phyloP scores from a whole-genome alignment of 2,888 invertebrate genomes.

The Ectemnius lituratus region DNA sequence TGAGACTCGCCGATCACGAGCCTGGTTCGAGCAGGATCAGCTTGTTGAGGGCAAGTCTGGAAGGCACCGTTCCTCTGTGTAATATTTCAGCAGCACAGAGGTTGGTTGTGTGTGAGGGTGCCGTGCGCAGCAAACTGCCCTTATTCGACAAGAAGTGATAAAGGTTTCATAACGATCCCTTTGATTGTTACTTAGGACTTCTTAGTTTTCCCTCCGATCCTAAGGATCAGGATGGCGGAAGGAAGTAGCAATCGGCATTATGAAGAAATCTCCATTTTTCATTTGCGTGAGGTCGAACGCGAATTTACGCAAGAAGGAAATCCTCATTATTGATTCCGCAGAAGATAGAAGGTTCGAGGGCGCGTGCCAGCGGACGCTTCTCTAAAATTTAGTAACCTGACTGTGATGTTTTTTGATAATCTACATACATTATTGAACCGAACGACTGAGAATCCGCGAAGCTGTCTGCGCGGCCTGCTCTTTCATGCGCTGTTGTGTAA shows the following conservation, averaged over 20 bases:
- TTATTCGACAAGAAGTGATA: constrained; percentile 87
- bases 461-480: constrained; percentile 32
- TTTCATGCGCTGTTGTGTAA: constrained; percentile 26
- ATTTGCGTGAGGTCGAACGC: constrained; percentile 19
- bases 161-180: constrained; percentile 26
- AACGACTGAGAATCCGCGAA: constrained; percentile 51
- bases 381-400: constrained; percentile 64
- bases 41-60: constrained; percentile 72
- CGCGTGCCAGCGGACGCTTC: constrained; percentile 42
- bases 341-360: neutral
- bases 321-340: neutral
- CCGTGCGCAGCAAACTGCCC: constrained; percentile 90
- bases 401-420: constrained; percentile 74
- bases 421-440: constrained; percentile 60
- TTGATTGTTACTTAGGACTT: constrained; percentile 41
- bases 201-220: constrained; percentile 23
- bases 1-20: constrained; percentile 67
- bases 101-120: constrained; percentile 90
- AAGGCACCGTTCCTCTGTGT: constrained; percentile 77
- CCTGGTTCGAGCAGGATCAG: constrained; percentile 70
- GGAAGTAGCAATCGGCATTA: neutral
- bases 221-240: constrained; percentile 7
- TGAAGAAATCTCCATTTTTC: constrained; percentile 16
- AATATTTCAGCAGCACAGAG: constrained; percentile 81
- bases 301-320: constrained; percentile 14